Conservation (phyloP, 2,113 vertebrate genomes). For the Lasiurus cinereus region DNA sequence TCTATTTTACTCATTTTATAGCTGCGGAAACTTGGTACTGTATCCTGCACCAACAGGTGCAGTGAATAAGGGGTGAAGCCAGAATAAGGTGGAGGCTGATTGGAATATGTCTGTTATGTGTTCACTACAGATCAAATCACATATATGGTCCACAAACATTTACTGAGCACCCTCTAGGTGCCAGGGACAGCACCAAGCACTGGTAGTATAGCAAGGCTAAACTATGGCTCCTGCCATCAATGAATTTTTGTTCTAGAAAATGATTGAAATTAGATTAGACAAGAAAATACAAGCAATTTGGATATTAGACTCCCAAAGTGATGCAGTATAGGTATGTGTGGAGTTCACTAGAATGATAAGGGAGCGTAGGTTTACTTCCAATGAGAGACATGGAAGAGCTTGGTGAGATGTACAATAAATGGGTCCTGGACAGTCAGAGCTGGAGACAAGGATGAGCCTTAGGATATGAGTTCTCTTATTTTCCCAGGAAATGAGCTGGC, state of each 20-base stretch:
- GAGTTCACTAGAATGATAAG: background rate
- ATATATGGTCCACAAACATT: background rate
- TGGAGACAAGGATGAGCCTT: background rate
- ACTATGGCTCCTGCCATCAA: background rate
- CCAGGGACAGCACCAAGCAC: background rate
- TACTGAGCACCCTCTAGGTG: background rate
- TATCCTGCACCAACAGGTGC: background rate
- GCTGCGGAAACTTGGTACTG: background rate
- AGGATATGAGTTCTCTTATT: background rate
- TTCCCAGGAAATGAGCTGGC: background rate
- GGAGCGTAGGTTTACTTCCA: background rate
- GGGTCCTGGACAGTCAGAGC: background rate
- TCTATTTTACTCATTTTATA: constrained; percentile 2
- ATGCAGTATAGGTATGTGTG: too few species aligned
- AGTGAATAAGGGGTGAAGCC: background rate
- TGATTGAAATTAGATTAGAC: background rate
- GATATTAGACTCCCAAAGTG: background rate
- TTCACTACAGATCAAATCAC: background rate
- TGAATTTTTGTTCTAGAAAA: background rate
- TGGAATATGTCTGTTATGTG: background rate
- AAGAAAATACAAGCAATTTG: background rate
- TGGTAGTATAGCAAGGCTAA: background rate
- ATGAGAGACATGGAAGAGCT: background rate
- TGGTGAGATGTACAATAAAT: background rate
- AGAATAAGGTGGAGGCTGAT: background rate